Evolutionary conservation across 2,797 vertebrate genomes (phyloP).

Genomic region (Ptychobarbus kaznakovi): DNA sequence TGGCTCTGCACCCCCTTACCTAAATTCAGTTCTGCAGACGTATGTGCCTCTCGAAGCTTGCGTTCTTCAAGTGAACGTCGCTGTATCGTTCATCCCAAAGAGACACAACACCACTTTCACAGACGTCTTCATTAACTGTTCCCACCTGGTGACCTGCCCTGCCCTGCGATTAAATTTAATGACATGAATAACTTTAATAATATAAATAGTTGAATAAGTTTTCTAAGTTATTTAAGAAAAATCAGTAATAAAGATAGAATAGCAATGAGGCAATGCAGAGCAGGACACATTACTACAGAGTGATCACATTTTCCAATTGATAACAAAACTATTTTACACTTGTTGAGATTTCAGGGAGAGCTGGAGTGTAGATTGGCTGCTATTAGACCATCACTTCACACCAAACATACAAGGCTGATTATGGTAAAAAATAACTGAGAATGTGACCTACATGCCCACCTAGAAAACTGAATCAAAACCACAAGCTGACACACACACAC

Average conservation of each 20-base stretch:
- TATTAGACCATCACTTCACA: not conserved
- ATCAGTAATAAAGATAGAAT: not conserved
- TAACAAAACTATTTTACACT: not conserved
- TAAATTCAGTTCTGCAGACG: no score
- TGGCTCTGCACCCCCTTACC: no score
- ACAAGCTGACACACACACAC: not conserved
- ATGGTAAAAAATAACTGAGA: constrained; percentile 2
- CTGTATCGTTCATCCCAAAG: no score
- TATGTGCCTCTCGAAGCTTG: no score
- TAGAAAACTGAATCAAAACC: not conserved
- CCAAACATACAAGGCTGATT: constrained; percentile 24
- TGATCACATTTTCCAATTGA: not conserved
- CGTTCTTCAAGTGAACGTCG: no score
- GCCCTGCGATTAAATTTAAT: not conserved
- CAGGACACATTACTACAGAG: not conserved
- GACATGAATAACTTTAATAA: not conserved
- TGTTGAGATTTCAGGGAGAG: not conserved
- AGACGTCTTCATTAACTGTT: no score
- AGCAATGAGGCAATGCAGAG: not conserved
- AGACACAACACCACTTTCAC: no score
- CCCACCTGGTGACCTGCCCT: no score
- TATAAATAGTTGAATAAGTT: not conserved
- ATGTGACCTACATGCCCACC: constrained; percentile 28
- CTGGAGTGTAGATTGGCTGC: not conserved
- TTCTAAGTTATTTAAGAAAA: not conserved